A percentile compares a stretch with the other conserved stretches of the same genome.
Conservation (phyloP, 2,888 invertebrate species). For the Arge pagana region DNA sequence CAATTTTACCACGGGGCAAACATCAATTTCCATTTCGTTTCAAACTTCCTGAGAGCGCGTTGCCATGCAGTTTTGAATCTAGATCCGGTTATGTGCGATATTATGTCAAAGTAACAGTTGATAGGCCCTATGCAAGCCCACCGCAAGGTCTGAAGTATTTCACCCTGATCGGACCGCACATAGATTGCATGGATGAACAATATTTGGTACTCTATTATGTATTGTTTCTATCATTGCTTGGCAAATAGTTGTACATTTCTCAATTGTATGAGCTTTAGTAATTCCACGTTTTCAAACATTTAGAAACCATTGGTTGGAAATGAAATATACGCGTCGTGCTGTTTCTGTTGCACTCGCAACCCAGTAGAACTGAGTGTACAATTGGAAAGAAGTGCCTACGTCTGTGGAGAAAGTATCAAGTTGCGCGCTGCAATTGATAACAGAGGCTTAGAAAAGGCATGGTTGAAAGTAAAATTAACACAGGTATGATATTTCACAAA, state of each 20-base stretch:
- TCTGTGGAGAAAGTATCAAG: slow-evolving; percentile 73
- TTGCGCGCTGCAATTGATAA: slow-evolving; percentile 74
- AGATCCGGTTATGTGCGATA: slow-evolving; percentile 74
- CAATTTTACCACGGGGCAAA: slow-evolving; percentile 71
- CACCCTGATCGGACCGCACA: slow-evolving; percentile 76
- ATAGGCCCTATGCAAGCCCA: slow-evolving; percentile 78
- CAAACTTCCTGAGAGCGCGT: slow-evolving; percentile 71
- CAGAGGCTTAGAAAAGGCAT: slow-evolving; percentile 65
- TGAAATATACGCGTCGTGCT: slow-evolving; percentile 69
- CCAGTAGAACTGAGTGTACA: slow-evolving; percentile 70
- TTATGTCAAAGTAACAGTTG: slow-evolving; percentile 73
- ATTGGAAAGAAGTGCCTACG: slow-evolving; percentile 75
- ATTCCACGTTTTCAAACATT: slow-evolving; percentile 34
- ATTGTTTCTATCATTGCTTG: too few relatives aligned
- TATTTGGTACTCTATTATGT: slow-evolving; percentile 71
- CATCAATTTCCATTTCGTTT: slow-evolving; percentile 73
- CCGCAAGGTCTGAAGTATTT: slow-evolving; percentile 82
- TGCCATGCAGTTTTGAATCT: slow-evolving; percentile 80
- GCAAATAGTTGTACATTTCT: too few relatives aligned
- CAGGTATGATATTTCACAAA: slow-evolving; percentile 54
- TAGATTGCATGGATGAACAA: slow-evolving; percentile 81
- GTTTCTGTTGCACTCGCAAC: slow-evolving; percentile 74
- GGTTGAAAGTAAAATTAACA: slow-evolving; percentile 63
- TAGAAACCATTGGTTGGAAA: slow-evolving; percentile 70
- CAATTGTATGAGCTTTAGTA: too few relatives aligned